These are phyloP conservation scores for Hydropotes inermis DNA, from an alignment of 2,113 vertebrate genomes.

Conservation along the genomic window DNA sequence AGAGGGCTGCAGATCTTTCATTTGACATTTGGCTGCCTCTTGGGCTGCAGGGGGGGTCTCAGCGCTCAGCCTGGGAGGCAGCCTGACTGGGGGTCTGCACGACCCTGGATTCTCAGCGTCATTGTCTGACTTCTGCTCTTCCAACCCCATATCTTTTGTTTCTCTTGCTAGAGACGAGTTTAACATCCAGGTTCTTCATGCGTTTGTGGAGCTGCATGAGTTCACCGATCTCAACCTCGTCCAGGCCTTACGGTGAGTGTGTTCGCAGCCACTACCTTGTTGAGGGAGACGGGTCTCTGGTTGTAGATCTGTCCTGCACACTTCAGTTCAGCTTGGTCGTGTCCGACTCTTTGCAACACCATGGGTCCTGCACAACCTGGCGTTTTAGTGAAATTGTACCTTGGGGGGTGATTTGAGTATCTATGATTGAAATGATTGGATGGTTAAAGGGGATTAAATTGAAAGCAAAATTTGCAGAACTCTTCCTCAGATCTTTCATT, in stretches of 20 bases:
- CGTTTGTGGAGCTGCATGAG: slow-evolving; percentile 97
- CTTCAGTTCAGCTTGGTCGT: background rate
- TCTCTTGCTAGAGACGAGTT: slow-evolving; percentile 90
- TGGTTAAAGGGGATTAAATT: too few species aligned
- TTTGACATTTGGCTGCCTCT: background rate
- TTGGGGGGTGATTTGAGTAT: background rate
- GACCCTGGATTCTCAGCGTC: background rate
- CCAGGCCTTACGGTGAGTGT: slow-evolving; percentile 81
- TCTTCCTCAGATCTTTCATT: background rate
- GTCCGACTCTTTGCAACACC: background rate
- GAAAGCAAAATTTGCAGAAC: too few species aligned
- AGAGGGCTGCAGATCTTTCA: background rate
- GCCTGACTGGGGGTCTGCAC: background rate
- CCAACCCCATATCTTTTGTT: fast-evolving
- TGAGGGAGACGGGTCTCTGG: background rate
- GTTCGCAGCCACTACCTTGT: fast-evolving
- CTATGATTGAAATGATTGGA: background rate
- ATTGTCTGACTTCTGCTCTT: background rate
- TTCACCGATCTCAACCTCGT: slow-evolving; percentile 99
- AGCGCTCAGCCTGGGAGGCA: fast-evolving
- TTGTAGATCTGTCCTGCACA: background rate
- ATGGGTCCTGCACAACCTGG: background rate
- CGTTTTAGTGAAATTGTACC: fast-evolving
- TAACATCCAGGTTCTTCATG: slow-evolving; percentile 96
- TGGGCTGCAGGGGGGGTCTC: fast-evolving